Evolutionary conservation across 2,888 invertebrate species (phyloP).

Genomic region (Leucozona laternaria): DNA sequence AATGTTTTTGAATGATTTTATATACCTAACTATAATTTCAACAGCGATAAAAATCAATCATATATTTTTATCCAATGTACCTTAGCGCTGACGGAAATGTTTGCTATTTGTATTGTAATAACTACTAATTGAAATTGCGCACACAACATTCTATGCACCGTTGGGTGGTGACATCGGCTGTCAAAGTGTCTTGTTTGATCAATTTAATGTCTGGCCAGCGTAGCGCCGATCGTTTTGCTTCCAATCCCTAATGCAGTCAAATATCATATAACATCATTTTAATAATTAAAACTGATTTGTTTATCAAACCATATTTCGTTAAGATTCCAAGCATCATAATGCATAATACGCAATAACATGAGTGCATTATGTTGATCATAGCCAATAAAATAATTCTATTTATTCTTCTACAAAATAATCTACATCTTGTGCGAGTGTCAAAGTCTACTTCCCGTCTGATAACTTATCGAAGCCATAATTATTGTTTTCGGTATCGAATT

Average conservation of each 20-base stretch:
- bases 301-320: not conserved
- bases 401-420: not conserved
- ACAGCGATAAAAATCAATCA: too few relatives aligned
- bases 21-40: too few relatives aligned
- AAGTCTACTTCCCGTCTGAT: not conserved
- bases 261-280: not conserved
- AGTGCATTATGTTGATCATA: not conserved
- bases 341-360: not conserved
- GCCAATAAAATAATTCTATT: too few relatives aligned
- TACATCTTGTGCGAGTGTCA: not conserved
- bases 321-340: not conserved
- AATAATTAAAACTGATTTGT: not conserved
- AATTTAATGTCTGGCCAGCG: not conserved
- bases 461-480: slow-evolving; percentile 1
- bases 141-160: not conserved
- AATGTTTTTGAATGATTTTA: too few relatives aligned
- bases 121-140: not conserved
- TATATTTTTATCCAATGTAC: not conserved
- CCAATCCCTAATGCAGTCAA: not conserved
- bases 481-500: slow-evolving; percentile 12
- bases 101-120: not conserved
- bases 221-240: slow-evolving; percentile 7
- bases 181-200: slow-evolving; percentile 2
- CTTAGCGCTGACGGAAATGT: not conserved
- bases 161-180: slow-evolving; percentile 10